Conservation (phyloP, 2,113 vertebrate genomes). For the Eonycteris spelaea region DNA sequence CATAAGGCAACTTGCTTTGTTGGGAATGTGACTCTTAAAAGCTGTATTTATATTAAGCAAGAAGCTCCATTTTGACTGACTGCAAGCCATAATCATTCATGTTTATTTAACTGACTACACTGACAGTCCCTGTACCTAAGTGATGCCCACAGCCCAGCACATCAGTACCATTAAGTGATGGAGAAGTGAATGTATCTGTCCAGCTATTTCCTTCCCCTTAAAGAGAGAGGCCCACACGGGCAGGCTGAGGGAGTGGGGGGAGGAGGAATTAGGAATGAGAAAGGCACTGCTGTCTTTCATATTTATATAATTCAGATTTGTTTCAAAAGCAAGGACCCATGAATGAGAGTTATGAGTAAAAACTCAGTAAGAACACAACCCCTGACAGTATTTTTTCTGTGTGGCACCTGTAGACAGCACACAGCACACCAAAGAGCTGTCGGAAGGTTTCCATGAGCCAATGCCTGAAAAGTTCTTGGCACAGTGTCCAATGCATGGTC, state of each 20-base stretch:
- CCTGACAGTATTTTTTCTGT: background rate
- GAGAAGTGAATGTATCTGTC: background rate
- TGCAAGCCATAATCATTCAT: background rate
- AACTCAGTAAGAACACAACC: background rate
- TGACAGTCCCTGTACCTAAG: fast-evolving
- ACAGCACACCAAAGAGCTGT: background rate
- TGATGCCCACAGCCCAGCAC: background rate
- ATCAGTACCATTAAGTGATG: fast-evolving
- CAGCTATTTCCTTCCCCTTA: background rate
- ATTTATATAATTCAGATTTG: background rate
- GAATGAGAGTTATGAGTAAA: fast-evolving
- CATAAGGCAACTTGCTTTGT: background rate
- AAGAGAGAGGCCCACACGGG: background rate
- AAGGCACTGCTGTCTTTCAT: background rate
- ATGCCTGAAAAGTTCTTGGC: background rate
- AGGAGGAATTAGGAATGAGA: background rate
- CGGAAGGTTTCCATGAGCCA: fast-evolving
- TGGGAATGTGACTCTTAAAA: background rate
- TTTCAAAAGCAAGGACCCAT: background rate
- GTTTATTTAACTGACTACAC: background rate
- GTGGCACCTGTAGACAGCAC: fast-evolving
- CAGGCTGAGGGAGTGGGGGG: background rate
- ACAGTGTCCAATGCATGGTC: fast-evolving
- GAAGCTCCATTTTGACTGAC: background rate
- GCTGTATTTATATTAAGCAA: background rate